Evolutionary conservation across 2,113 vertebrate genomes (phyloP), one percentile per base, ranked within the genome.

Genomic region (Holacanthus passer): DNA sequence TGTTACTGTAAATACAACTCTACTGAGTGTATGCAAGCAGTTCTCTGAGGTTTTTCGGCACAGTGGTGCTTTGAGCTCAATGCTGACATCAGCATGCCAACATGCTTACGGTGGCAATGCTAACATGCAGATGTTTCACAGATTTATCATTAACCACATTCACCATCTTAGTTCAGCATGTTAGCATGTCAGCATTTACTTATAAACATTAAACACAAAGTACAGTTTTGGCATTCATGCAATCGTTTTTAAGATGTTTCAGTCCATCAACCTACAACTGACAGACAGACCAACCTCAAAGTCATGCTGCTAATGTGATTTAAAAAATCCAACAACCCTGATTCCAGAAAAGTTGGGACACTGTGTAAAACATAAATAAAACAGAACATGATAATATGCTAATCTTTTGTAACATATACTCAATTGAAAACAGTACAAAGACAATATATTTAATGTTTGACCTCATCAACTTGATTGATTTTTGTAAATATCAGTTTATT

Each of bases 1-100:
- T 56, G 22, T 64, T 45, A 48, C 53, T 66, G 3, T 39, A 13
- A 64, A 69, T 52, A 74, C 10, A 58, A 52, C 29, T 78, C 5
- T 17, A 48, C 10, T 62, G 27, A 62, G 58, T 52, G 20, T 19
- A 35, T 0, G 4, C 55, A 8, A 13, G 55, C 43, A 29, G 43
- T 19, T 60, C 31, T 45, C 10, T 47, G 20, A 55, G 9, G 48
- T 11, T 72, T 47, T 24, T 41, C 53, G 35, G 16, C 37, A 71
- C 14, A 70, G 17, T 32, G 7, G 2, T 71, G 5, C 27, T 47
- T 45, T 35, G 52, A 37, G 56, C 19, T 50, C 39, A 48, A 66
- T 50, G 19, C 41, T 58, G n/a, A 81, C n/a, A 50, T 39, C 12
- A 8, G 12, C 22, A 67, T 37, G 39, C 2, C 27, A 37, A 27